A percentile compares a stretch with the other conserved stretches of the same genome.
Evolutionary conservation across 2,797 vertebrate genomes (phyloP).

Genomic region (Uromys caudimaculatus): DNA sequence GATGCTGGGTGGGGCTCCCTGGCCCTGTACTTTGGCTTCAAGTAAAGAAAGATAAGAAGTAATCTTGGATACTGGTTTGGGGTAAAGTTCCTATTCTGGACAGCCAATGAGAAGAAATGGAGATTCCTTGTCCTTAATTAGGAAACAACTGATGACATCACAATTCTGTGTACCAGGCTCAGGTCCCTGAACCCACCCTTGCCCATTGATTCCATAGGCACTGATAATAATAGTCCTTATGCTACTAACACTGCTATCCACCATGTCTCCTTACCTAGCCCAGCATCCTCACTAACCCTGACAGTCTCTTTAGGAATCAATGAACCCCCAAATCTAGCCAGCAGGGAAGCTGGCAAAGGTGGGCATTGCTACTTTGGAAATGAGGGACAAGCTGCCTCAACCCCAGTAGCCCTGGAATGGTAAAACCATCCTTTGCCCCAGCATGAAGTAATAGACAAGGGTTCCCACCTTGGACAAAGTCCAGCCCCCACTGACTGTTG

Average conservation of each 20-base stretch:
- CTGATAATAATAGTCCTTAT: neutral
- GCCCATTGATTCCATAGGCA: neutral
- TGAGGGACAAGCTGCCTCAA: neutral
- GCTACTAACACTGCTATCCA: neutral
- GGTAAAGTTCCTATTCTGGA: neutral
- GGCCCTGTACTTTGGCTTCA: neutral
- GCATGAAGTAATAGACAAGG: neutral
- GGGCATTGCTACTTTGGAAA: no score
- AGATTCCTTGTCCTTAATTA: neutral
- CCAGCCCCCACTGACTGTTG: neutral
- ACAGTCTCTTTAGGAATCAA: neutral
- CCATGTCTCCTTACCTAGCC: neutral
- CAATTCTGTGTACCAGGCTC: rapidly evolving
- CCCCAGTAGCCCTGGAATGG: neutral
- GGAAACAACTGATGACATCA: neutral
- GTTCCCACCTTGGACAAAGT: no score
- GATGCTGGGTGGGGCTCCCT: neutral
- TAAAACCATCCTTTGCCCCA: neutral
- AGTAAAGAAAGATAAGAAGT: neutral
- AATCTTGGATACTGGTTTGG: neutral
- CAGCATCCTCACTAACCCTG: neutral
- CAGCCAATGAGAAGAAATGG: neutral
- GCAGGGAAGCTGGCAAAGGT: neutral
- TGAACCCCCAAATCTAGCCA: neutral
- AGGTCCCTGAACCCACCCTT: no score